Evolutionary conservation across 2,113 vertebrate genomes (phyloP).

Genomic region (Tamias sibiricus): DNA sequence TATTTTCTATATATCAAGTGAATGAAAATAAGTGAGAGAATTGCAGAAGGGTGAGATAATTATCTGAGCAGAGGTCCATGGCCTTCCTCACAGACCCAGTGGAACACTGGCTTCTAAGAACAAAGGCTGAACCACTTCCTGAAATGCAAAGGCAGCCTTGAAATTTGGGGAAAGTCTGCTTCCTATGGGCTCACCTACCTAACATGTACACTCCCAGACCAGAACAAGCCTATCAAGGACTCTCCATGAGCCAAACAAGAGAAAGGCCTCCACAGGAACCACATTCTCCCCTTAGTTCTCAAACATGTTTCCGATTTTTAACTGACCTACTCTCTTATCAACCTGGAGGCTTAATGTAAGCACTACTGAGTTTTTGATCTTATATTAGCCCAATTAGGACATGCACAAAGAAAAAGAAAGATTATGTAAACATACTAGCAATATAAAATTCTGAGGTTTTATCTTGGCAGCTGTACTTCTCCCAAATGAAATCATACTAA

Average conservation of each 20-base stretch:
- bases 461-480: constrained; percentile 64
- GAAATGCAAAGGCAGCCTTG: neutral
- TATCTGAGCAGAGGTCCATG: neutral
- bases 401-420: neutral
- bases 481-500: constrained; percentile 78
- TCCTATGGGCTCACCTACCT: neutral
- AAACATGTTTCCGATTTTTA: neutral
- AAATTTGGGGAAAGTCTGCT: neutral
- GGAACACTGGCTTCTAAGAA: neutral
- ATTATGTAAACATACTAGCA: constrained; percentile 63
- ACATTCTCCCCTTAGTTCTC: neutral
- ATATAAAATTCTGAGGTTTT: constrained; percentile 60
- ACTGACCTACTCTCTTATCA: neutral
- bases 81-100: too few species aligned
- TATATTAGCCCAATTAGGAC: neutral
- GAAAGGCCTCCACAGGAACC: neutral
- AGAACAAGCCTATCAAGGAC: neutral
- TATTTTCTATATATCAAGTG: neutral
- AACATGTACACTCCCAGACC: accelerated
- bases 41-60: neutral
- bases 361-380: neutral
- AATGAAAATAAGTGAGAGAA: neutral
- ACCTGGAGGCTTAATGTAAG: neutral
- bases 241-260: neutral
- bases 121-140: neutral